A percentile compares a stretch with the other conserved stretches of the same genome.
phyloP scores from a whole-genome alignment of 1,140 invertebrate genomes.

The Sarcophaga peregrina region DNA sequence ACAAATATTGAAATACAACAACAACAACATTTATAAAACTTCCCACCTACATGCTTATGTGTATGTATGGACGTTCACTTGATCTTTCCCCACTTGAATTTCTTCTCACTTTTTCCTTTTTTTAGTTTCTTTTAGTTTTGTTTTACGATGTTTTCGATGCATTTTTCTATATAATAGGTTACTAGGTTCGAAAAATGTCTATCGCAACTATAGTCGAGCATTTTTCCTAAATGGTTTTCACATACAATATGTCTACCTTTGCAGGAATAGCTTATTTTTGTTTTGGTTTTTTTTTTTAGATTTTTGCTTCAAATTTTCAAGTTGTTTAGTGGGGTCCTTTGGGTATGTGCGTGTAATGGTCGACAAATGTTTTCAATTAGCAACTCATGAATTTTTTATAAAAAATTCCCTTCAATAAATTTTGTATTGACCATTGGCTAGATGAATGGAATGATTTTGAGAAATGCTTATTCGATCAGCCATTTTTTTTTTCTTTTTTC shows the following conservation, averaged over 20 bases:
- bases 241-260: neutral
- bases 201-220: neutral
- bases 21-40: slow-evolving; percentile 30
- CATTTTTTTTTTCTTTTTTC: neutral
- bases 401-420: slow-evolving; percentile 18
- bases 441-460: neutral
- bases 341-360: slow-evolving; percentile 48
- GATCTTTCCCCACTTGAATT: neutral
- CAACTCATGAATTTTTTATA: slow-evolving; percentile 64
- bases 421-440: slow-evolving; percentile 14
- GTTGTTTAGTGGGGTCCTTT: slow-evolving; percentile 21
- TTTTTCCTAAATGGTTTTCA: neutral
- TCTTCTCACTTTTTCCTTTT: slow-evolving; percentile 44
- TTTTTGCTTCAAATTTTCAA: neutral
- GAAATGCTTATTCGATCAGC: neutral
- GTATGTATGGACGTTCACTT: too few species aligned
- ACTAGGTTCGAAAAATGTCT: slow-evolving; percentile 18
- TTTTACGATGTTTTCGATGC: slow-evolving; percentile 47
- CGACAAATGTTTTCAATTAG: slow-evolving; percentile 67
- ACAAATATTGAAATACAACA: slow-evolving; percentile 27
- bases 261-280: neutral
- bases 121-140: slow-evolving; percentile 48
- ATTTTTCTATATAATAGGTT: slow-evolving; percentile 49
- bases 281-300: neutral
- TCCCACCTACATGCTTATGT: too few species aligned